A percentile compares a stretch with the other conserved stretches of the same genome.
Evolutionary conservation across 1,140 invertebrate species (phyloP).

Genomic region (Caenorhabditis remanei): DNA sequence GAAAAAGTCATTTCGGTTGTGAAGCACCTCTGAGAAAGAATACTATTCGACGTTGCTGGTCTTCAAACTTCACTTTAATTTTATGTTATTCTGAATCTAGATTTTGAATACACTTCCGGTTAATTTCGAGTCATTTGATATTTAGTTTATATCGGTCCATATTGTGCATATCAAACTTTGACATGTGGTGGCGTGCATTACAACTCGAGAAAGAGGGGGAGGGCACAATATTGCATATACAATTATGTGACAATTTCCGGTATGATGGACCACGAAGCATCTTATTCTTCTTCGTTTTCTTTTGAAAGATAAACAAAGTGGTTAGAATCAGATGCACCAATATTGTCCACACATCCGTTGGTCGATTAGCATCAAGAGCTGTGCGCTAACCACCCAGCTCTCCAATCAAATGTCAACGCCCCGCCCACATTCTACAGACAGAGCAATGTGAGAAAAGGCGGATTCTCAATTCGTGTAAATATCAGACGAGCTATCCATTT

Average conservation of each 20-base stretch:
- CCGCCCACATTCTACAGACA: slow-evolving; percentile 48
- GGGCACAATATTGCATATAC: slow-evolving; percentile 45
- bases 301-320: slow-evolving; percentile 42
- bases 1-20: too few species aligned
- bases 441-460: slow-evolving; percentile 37
- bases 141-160: slow-evolving; percentile 52
- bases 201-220: not conserved
- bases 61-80: not conserved
- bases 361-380: slow-evolving; percentile 40
- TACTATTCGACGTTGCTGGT: not conserved
- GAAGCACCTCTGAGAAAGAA: too few species aligned
- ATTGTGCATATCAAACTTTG: slow-evolving; percentile 49
- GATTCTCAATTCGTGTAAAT: slow-evolving; percentile 41
- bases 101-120: not conserved
- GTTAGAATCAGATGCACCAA: slow-evolving; percentile 39
- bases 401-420: slow-evolving; percentile 41
- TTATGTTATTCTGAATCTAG: not conserved
- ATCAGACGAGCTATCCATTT: slow-evolving; percentile 35
- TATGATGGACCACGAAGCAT: slow-evolving; percentile 44
- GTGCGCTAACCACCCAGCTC: slow-evolving; percentile 27
- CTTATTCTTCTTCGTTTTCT: slow-evolving; percentile 20
- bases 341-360: not conserved
- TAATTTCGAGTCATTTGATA: slow-evolving; percentile 34
- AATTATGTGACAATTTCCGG: slow-evolving; percentile 55
- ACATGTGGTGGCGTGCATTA: slow-evolving; percentile 45